Evolutionary conservation across 2,797 vertebrate genomes (phyloP), one percentile per base, ranked within the genome.

Genomic region (Lophotriccus pileatus): DNA sequence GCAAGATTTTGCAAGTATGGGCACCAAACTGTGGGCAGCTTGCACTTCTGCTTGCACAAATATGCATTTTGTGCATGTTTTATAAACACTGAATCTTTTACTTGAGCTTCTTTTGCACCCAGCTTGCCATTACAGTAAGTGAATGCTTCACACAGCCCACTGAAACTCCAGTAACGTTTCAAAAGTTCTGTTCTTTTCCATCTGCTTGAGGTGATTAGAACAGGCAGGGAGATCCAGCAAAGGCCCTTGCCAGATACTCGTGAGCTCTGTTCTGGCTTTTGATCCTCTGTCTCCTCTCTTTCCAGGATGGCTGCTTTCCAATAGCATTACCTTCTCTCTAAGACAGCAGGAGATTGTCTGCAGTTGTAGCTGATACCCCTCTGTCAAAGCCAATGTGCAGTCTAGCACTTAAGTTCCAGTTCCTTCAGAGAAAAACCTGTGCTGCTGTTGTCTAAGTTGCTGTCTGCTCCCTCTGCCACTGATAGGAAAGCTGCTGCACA

Each of bases 131-230:
- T 86, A 27, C 39, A 78, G 64, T 84, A 37, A 81, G 62, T 10
- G 56, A 90, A 14, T 25, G 36, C 37, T 89, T 85, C 37, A 24
- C 13, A 4, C 58, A 69, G 53, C 37, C 60, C 82, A n/a, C 43
- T 93, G 73, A 81, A 90, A 39, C 64, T 84, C 50, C 34, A 85
- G 72, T 76, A 30, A 84, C 69, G 60, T 87, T 89, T 89, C 56
- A 73, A 75, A 89, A 93, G 60, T 93, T 95, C 74, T 95, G n/a
- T 74, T 91, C 90, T 95, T 97, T 96, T 97, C 91, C 91, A 85
- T 97, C 84, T 95, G 91, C 74, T 70, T 84, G 89, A 89, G 86
- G 64, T 95, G 94, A 95, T 95, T 87, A 87, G 89, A 84, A 63
- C 84, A 85, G 96, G 91, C 56, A 89, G 93, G 87, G 84, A 79